Evolutionary conservation across 2,113 vertebrate genomes (phyloP), one percentile per base, ranked within the genome.

Genomic region (Clarias gariepinus): DNA sequence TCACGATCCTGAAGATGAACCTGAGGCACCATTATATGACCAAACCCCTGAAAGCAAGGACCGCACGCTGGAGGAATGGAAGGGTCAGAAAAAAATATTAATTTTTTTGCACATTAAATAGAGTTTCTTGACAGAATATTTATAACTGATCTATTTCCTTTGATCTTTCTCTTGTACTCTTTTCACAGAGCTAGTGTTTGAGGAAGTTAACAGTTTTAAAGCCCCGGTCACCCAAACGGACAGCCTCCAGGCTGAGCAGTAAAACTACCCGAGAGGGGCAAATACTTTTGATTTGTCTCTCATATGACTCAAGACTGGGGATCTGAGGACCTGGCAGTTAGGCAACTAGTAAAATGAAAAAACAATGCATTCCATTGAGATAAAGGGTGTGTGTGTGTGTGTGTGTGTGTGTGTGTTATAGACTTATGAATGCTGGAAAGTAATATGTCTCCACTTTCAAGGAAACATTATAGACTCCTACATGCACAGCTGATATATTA

Each of bases 1-100:
- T 86, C 98, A 99, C 0, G 98, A 99, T 85, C 98, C 98, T 0
- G 98, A 99, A 0, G 98, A 99, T 0, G 98, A 99, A 86, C 98
- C 98, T 0, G 98, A 97, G 89, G 98, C 98, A 0, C 94, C 95
- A 85, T 95, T 96, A 1, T 99, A 99, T 0, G 98, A 99, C 2
- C 97, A 99, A 85, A 96, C 96, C 0, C 93, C 96, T 23, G 98
- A 99, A 92, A 97, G 97, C 89, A 97, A 97, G 91, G 97, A 98
- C 87, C 93, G 96, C 87, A 97, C 96, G 0, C 92, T 98, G 87
- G 98, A 99, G 36, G 98, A 99, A 90, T 99, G 98, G 98, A 99
- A 99, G 95, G 98, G 98, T 98, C 93, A 90, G 91, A 86, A 18
- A n/a, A 13, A 68, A 30, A 69, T 10, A 55, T 7, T 19, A 3